Evolutionary conservation across 2,797 vertebrate genomes (phyloP).

Genomic region (Vireo griseus): DNA sequence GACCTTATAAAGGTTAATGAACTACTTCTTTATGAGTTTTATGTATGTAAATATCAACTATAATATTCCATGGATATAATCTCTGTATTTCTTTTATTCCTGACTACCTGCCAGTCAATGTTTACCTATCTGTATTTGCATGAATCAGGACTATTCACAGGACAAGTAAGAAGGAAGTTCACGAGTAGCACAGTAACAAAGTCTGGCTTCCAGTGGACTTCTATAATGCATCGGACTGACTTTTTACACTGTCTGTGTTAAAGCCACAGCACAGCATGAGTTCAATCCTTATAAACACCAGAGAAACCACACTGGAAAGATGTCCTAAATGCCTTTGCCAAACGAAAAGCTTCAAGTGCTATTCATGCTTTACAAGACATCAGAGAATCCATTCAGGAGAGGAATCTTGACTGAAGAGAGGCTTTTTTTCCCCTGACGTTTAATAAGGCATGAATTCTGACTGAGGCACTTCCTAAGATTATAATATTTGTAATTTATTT

Average conservation of each 20-base stretch:
- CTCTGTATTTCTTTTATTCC: neutral
- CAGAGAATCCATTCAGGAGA: neutral
- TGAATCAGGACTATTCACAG: neutral
- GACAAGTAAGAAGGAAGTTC: neutral
- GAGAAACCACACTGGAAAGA: conserved; percentile 30
- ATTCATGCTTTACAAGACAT: neutral
- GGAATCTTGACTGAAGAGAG: neutral
- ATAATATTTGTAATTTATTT: neutral
- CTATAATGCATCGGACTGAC: neutral
- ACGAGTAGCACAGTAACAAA: neutral
- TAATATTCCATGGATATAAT: neutral
- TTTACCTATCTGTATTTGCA: neutral
- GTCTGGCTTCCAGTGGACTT: neutral
- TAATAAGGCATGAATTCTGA: neutral
- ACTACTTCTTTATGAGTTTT: neutral
- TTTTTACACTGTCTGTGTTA: neutral
- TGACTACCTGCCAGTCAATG: neutral
- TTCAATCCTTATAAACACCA: neutral
- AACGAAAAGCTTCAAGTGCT: neutral
- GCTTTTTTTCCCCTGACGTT: neutral
- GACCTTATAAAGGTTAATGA: neutral
- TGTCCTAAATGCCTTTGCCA: neutral
- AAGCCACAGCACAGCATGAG: neutral
- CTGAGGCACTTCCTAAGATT: neutral
- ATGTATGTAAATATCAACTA: neutral